Percentiles rank a stretch among this genome's conserved stretches.
Conservation (phyloP, 2,888 invertebrate genomes). For the Philhelius pedissequus region DNA sequence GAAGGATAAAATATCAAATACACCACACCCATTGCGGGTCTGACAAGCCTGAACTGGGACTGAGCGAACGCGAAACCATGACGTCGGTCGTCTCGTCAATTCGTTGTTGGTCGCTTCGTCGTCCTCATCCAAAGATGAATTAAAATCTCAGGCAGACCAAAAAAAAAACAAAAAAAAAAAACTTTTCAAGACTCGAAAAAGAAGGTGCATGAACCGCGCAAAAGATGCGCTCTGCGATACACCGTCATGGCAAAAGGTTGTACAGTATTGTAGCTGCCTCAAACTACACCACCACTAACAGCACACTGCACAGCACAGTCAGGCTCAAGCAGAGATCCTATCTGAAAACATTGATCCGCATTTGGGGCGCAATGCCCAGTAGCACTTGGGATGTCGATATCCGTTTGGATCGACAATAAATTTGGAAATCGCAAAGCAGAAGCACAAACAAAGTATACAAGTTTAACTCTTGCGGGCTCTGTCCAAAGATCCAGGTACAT, state of each 20-base stretch:
- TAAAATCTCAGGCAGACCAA: slow-evolving; percentile 16
- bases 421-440: slow-evolving; percentile 70
- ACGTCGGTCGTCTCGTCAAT: neutral
- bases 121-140: neutral
- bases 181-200: slow-evolving; percentile 1
- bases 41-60: neutral
- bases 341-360: slow-evolving; percentile 57
- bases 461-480: slow-evolving; percentile 15
- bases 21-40: slow-evolving; percentile 54
- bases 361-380: slow-evolving; percentile 72
- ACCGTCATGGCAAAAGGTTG: slow-evolving; percentile 22
- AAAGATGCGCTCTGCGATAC: slow-evolving; percentile 61
- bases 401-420: slow-evolving; percentile 73
- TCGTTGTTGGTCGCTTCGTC: too few species aligned
- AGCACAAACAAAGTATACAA: slow-evolving; percentile 66
- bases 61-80: neutral
- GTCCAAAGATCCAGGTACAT: slow-evolving; percentile 24
- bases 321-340: slow-evolving; percentile 40
- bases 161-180: neutral
- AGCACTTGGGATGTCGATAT: slow-evolving; percentile 73
- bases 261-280: neutral
- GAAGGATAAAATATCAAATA: slow-evolving; percentile 61
- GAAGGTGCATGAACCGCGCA: slow-evolving; percentile 60
- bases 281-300: neutral
- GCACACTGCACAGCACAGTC: neutral